These are phyloP conservation scores for Dendrolimus kikuchii DNA, from an alignment of 1,140 invertebrate genomes.

Conservation along the genomic window DNA sequence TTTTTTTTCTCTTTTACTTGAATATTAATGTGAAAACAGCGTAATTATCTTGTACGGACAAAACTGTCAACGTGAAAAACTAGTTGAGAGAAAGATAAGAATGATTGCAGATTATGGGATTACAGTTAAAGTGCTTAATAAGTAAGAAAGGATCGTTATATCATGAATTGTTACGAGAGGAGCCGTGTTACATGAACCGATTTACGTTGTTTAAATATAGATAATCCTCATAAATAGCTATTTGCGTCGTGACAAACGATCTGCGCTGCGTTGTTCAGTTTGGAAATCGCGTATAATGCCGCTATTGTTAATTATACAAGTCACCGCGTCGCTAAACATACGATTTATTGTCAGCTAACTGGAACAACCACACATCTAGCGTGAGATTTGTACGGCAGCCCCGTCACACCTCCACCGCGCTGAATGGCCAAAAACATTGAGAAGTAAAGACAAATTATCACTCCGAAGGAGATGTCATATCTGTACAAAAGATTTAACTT, in stretches of 20 bases:
- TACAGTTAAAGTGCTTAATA: constrained; percentile 3
- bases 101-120: constrained; percentile 1
- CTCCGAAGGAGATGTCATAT: constrained; percentile 15
- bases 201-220: constrained; percentile 31
- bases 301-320: constrained; percentile 66
- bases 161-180: not conserved
- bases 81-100: not conserved
- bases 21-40: no score
- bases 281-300: constrained; percentile 63
- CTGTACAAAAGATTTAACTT: constrained; percentile 27
- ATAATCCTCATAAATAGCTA: constrained; percentile 68
- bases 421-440: constrained; percentile 41
- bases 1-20: no score
- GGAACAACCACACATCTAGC: constrained; percentile 48
- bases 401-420: constrained; percentile 19
- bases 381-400: constrained; percentile 46
- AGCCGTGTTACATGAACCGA: constrained; percentile 14
- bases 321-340: constrained; percentile 60
- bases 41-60: no score
- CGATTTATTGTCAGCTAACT: constrained; percentile 65
- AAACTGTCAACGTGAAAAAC: no score
- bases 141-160: not conserved
- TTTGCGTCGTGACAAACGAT: constrained; percentile 64
- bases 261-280: constrained; percentile 44
- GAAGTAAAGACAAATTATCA: constrained; percentile 42